Evolutionary conservation across 64 coral and sea anemone genomes (phyloP).

Genomic region (Montipora sp.): DNA sequence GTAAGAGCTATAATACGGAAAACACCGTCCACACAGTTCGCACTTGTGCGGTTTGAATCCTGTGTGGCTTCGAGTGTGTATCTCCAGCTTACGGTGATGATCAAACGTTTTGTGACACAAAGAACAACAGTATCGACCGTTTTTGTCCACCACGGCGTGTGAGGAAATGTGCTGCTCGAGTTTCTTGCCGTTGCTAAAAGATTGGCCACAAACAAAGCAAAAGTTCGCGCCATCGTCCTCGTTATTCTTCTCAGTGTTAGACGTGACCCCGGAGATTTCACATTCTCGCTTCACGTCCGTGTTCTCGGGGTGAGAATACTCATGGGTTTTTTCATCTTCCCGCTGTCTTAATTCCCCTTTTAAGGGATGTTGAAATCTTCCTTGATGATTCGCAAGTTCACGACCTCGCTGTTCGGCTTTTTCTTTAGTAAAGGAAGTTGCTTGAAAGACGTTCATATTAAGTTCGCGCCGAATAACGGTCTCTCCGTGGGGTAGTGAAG

Average conservation of each 20-base stretch:
- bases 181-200: slow-evolving; percentile 80
- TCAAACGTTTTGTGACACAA: slow-evolving; percentile 90
- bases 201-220: slow-evolving; percentile 83
- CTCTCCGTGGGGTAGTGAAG: slow-evolving; percentile 13
- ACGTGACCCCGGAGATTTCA: neutral
- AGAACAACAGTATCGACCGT: slow-evolving; percentile 86
- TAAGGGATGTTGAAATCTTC: neutral
- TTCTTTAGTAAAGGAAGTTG: neutral
- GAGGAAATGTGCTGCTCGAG: slow-evolving; percentile 90
- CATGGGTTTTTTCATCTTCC: neutral
- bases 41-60: slow-evolving; percentile 95
- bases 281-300: neutral
- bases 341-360: neutral
- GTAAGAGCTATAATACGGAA: slow-evolving; percentile 93
- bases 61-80: slow-evolving; percentile 90
- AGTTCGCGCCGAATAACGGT: slow-evolving; percentile 33
- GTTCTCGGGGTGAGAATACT: neutral
- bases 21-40: slow-evolving; percentile 84
- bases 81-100: slow-evolving; percentile 86
- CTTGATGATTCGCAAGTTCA: neutral
- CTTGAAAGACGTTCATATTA: neutral
- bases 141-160: slow-evolving; percentile 81
- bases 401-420: neutral
- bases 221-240: slow-evolving; percentile 52
- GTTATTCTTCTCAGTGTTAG: slow-evolving; percentile 17